A percentile compares a stretch with the other conserved stretches of the same genome.
These are phyloP conservation scores for Apodemia duryi DNA, from an alignment of 2,888 invertebrate genomes.

Conservation along the genomic window DNA sequence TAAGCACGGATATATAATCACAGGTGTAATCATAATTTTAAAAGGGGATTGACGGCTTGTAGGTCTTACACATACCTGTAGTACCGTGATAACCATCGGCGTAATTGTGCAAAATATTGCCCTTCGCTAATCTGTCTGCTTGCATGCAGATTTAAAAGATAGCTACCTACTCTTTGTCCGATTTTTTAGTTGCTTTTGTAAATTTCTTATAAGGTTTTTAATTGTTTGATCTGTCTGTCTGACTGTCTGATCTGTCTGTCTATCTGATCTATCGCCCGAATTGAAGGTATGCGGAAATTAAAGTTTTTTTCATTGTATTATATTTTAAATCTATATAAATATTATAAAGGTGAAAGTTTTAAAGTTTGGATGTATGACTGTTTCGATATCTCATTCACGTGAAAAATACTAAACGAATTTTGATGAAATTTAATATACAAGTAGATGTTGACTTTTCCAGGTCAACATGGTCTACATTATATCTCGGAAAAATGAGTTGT, in stretches of 20 bases:
- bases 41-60: constrained; percentile 42
- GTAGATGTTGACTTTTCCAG: too few species aligned
- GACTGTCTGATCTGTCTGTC: neutral
- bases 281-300: neutral
- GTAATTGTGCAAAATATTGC: constrained; percentile 68
- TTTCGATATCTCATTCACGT: too few species aligned
- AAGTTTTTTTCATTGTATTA: neutral
- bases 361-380: too few species aligned
- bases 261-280: neutral
- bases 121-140: constrained; percentile 53
- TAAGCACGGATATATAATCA: constrained; percentile 38
- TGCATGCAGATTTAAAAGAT: constrained; percentile 42
- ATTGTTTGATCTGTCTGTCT: neutral
- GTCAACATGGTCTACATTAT: too few species aligned
- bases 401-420: too few species aligned
- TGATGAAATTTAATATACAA: too few species aligned
- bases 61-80: constrained; percentile 49
- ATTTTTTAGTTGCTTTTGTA: constrained; percentile 1
- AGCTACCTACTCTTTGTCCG: constrained; percentile 33
- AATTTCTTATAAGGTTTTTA: neutral
- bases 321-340: too few species aligned
- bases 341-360: too few species aligned
- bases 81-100: constrained; percentile 53
- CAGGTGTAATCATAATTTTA: constrained; percentile 41
- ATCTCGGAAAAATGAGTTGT: too few species aligned